Evolutionary conservation across 2,113 vertebrate genomes (phyloP), one percentile per base, ranked within the genome.

Genomic region (Siniperca chuatsi): DNA sequence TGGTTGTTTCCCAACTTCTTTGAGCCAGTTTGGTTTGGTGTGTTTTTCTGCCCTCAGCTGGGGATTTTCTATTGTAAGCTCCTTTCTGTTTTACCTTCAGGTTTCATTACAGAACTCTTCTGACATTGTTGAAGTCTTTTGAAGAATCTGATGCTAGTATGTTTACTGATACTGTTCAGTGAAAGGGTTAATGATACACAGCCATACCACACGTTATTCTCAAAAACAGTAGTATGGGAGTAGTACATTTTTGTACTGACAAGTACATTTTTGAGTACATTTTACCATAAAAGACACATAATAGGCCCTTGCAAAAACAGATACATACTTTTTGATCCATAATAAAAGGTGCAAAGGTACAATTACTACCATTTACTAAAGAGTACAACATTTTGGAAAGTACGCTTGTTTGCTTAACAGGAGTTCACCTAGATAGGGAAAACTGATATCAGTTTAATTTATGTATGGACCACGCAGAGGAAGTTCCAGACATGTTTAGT

Each of bases 21-120:
- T 58, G 13, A 25, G 68, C 8, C 48, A n/a, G 2, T 85, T 66
- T 71, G 57, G 15, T 48, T 74, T 21, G 10, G 25, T 70, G 42
- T 57, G 64, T 55, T 33, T 57, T 62, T 13, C 57, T 5, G 21
- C 81, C 78, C 71, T 70, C 54, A 82, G 48, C 21, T 33, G 25
- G 29, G 10, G 52, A 50, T 48, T 79, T 70, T 33, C 40, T 70
- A 4, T 35, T 15, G n/a, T 68, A 10, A 58, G 64, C 35, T 44
- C 10, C 50, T 66, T 67, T 67, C 40, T 21, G 54, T 75, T 67
- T 68, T 8, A 37, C 25, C 11, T 58, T 58, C n/a, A 33, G 76
- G 12, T 68, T 65, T 33, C 21, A 23, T 61, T 68, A 40, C 13
- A 52, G 2, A 68, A 50, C 6, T 50, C 18, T 20, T 44, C 23